Percentiles rank a stretch among this genome's conserved stretches.
Conservation (phyloP, 1,140 invertebrate species). For the Conopomorpha cramerella region DNA sequence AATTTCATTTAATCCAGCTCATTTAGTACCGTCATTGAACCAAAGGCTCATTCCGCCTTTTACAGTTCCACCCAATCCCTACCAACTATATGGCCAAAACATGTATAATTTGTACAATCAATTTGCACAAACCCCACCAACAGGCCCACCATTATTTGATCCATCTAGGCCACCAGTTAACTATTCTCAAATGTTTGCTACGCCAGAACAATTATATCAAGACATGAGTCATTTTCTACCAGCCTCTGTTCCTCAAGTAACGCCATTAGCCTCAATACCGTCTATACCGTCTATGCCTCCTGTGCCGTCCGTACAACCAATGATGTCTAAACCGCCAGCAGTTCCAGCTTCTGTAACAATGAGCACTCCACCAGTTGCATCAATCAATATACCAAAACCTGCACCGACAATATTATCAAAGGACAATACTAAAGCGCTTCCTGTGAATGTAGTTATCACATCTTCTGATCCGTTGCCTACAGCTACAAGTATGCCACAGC, state of each 20-base stretch:
- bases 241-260: conserved; percentile 18
- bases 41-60: conserved; percentile 39
- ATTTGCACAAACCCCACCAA: conserved; percentile 40
- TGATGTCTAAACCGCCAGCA: not conserved
- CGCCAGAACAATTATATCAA: conserved; percentile 48
- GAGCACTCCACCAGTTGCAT: conserved; percentile 29
- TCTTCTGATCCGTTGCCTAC: conserved; percentile 76
- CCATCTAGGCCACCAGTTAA: conserved; percentile 26
- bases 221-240: conserved; percentile 44
- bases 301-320: conserved; percentile 3
- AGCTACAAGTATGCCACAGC: conserved; percentile 58
- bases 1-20: conserved; percentile 27
- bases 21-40: conserved; percentile 35
- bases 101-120: conserved; percentile 46
- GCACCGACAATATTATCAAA: conserved; percentile 21
- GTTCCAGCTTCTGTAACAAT: too few species aligned
- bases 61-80: conserved; percentile 32
- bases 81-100: conserved; percentile 46
- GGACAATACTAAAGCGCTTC: conserved; percentile 58
- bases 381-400: too few species aligned
- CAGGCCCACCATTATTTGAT: conserved; percentile 34
- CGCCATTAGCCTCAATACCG: too few species aligned
- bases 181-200: conserved; percentile 39
- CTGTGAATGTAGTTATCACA: conserved; percentile 79
- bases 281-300: conserved; percentile 10